Conservation (phyloP, 92 coral and sea anemone genomes). For the Palythoa caribaeorum region DNA sequence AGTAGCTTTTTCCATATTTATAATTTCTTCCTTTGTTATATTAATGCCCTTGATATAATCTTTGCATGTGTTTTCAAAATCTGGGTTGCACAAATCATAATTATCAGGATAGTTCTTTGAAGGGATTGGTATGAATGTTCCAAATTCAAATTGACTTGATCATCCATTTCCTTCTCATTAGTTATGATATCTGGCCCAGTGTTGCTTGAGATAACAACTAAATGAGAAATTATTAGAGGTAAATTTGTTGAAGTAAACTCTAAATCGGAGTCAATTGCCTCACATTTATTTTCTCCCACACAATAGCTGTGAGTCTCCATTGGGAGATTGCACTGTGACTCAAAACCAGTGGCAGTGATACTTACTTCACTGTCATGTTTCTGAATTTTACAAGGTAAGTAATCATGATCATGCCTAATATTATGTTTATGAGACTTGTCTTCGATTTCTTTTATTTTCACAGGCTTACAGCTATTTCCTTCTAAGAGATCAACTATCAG, state of each 20-base stretch:
- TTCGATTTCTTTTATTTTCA: constrained; percentile 28
- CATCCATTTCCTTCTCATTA: background rate
- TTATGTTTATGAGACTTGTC: constrained; percentile 7
- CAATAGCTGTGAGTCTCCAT: background rate
- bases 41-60: constrained; percentile 7
- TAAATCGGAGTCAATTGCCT: background rate
- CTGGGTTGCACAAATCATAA: constrained; percentile 34
- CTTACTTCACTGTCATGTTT: constrained; percentile 36
- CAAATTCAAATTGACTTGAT: constrained; percentile 34
- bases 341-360: constrained; percentile 28
- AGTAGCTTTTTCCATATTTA: constrained; percentile 45
- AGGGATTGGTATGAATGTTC: background rate
- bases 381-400: constrained; percentile 39
- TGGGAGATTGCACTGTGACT: constrained; percentile 22
- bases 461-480: constrained; percentile 33
- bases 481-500: constrained; percentile 48
- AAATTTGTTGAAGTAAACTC: background rate
- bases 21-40: constrained; percentile 24
- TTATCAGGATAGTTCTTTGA: constrained; percentile 37
- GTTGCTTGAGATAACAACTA: background rate
- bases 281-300: constrained; percentile 5
- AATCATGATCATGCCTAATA: constrained; percentile 45
- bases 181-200: background rate
- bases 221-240: background rate
- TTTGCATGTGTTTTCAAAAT: constrained; percentile 44